Conservation (phyloP, 2,888 invertebrate genomes). For the Synanthedon tipuliformis region DNA sequence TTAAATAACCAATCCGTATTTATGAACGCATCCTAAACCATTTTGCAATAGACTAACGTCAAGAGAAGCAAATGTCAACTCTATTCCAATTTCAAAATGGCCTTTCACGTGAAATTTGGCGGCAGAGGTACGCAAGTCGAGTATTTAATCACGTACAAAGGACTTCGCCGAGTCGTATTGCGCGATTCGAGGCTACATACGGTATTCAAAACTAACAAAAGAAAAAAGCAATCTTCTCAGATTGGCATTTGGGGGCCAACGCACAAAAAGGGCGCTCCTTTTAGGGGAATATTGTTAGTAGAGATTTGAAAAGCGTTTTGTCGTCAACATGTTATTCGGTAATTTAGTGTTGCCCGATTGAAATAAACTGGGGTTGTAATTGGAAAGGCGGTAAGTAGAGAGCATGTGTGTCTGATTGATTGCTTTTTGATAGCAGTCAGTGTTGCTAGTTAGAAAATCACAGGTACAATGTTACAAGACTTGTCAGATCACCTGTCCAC, state of each 20-base stretch:
- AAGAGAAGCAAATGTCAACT: conserved; percentile 12
- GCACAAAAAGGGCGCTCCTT: conserved; percentile 42
- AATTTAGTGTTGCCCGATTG: conserved; percentile 63
- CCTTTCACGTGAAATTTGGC: conserved; percentile 1
- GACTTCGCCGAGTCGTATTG: conserved; percentile 31
- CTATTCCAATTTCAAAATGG: conserved; percentile 8
- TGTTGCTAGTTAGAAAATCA: no score
- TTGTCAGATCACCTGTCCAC: no score
- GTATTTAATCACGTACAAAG: conserved; percentile 68
- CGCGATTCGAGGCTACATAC: conserved; percentile 46
- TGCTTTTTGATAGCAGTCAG: conserved; percentile 10
- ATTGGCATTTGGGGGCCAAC: conserved; percentile 64
- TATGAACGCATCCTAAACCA: conserved; percentile 17
- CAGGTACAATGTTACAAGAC: no score
- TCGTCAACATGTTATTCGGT: conserved; percentile 67
- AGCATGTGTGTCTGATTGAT: conserved; percentile 52
- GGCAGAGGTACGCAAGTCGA: conserved; percentile 23
- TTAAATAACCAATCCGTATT: conserved; percentile 64
- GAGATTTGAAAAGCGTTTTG: conserved; percentile 65
- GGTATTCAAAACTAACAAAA: conserved; percentile 67
- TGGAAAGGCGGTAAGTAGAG: conserved; percentile 42
- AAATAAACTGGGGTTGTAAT: conserved; percentile 54
- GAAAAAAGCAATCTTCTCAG: conserved; percentile 68
- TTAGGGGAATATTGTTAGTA: conserved; percentile 51
- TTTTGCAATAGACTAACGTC: conserved; percentile 17